Percentiles rank a stretch among this genome's conserved stretches.
These are phyloP conservation scores for Thymelicus lineola DNA, from an alignment of 2,888 invertebrate genomes.

Conservation along the genomic window DNA sequence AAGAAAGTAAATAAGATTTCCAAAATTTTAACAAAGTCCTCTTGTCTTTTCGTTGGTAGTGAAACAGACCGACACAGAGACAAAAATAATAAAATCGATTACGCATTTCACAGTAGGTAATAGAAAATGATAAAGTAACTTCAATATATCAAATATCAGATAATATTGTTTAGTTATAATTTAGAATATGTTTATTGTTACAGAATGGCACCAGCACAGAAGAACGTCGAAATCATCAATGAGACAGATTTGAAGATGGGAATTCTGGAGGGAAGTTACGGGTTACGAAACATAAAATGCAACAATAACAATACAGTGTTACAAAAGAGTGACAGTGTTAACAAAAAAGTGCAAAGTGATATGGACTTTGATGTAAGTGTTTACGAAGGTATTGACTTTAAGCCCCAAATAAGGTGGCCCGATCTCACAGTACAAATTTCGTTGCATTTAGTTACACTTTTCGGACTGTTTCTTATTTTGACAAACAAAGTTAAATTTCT, in stretches of 20 bases:
- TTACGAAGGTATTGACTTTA: conserved; percentile 82
- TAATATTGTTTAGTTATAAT: background rate
- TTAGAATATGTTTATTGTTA: conserved; percentile 29
- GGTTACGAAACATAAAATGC: conserved; percentile 49
- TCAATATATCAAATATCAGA: background rate
- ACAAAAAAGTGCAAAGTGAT: conserved; percentile 53
- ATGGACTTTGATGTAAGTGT: conserved; percentile 67
- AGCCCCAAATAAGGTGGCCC: conserved; percentile 88
- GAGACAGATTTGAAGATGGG: conserved; percentile 59
- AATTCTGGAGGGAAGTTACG: conserved; percentile 50
- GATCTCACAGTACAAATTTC: conserved; percentile 89
- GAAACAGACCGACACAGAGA: too few relatives aligned
- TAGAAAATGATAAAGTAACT: too few relatives aligned
- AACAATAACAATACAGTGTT: conserved; percentile 64
- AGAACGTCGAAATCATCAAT: conserved; percentile 58
- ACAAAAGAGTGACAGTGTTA: conserved; percentile 47
- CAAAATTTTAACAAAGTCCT: too few relatives aligned
- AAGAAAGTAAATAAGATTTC: too few relatives aligned
- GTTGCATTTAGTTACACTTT: conserved; percentile 88
- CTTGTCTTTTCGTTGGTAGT: too few relatives aligned
- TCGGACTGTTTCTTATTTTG: conserved; percentile 88
- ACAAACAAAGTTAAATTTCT: conserved; percentile 82
- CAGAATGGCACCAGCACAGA: conserved; percentile 68
- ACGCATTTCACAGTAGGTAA: too few relatives aligned
- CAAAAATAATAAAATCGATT: too few relatives aligned